Evolutionary conservation across 2,797 vertebrate species (phyloP).

Genomic region (Rhinella marina): DNA sequence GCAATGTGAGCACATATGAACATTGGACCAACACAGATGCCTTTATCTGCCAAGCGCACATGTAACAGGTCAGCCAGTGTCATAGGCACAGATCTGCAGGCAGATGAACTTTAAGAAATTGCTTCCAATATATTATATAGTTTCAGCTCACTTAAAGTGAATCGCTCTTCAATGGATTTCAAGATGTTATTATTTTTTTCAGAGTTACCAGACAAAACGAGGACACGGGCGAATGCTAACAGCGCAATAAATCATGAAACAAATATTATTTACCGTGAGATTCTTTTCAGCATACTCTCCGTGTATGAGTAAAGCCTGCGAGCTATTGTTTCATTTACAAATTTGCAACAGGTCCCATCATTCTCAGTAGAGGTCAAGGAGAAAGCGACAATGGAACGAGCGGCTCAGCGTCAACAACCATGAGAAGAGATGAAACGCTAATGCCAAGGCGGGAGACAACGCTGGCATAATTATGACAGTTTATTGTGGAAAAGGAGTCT

Average conservation of each 20-base stretch:
- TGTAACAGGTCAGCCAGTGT: no score
- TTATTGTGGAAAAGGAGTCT: rapidly evolving
- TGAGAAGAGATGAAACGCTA: conserved; percentile 67
- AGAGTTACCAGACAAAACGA: conserved; percentile 33
- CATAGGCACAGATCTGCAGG: no score
- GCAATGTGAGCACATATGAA: no score
- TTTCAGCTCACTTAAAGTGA: neutral
- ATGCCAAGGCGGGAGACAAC: neutral
- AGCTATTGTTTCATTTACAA: conserved; percentile 67
- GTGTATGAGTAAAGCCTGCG: conserved; percentile 45
- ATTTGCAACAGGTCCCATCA: conserved; percentile 62
- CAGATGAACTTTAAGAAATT: neutral
- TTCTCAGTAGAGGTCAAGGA: conserved; percentile 75
- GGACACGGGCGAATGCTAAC: conserved; percentile 37
- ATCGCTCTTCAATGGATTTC: neutral
- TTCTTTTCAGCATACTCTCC: conserved; percentile 11
- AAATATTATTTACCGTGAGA: conserved; percentile 41
- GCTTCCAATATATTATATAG: neutral
- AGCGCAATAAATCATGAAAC: conserved; percentile 30
- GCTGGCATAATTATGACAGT: conserved; percentile 1
- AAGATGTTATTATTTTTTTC: conserved; percentile 37
- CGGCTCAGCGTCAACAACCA: conserved; percentile 66
- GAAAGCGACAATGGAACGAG: conserved; percentile 77
- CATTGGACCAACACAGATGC: no score
- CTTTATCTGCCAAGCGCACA: no score